phyloP scores from a whole-genome alignment of 2,888 invertebrate species.

The Deilephila porcellus region DNA sequence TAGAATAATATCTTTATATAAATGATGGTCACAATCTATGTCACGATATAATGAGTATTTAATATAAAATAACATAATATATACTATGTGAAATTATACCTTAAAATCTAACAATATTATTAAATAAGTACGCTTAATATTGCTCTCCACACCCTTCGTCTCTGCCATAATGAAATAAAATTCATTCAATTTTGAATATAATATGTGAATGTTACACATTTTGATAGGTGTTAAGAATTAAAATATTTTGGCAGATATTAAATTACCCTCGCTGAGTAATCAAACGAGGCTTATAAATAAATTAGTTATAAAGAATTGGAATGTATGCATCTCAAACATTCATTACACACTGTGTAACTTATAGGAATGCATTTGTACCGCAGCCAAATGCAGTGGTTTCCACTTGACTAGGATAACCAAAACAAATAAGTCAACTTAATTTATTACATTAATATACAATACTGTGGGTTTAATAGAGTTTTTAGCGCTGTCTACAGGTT shows the following conservation, averaged over 20 bases:
- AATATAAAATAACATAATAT: constrained; percentile 36
- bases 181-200: background rate
- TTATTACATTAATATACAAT: background rate
- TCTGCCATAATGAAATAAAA: background rate
- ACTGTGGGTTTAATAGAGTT: background rate
- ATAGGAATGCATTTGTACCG: constrained; percentile 14
- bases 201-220: background rate
- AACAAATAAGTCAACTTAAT: constrained; percentile 10
- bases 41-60: constrained; percentile 38
- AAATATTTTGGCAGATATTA: background rate
- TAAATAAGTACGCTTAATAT: constrained; percentile 62
- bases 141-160: constrained; percentile 45
- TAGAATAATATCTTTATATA: background rate
- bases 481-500: background rate
- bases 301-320: constrained; percentile 12
- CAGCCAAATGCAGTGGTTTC: background rate
- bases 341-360: constrained; percentile 9
- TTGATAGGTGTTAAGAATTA: background rate
- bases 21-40: constrained; percentile 1
- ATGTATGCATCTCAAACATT: constrained; percentile 22
- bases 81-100: constrained; percentile 39
- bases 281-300: background rate
- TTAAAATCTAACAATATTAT: constrained; percentile 54
- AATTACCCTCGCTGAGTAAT: background rate
- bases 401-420: constrained; percentile 13